These are phyloP conservation scores for Luscinia megarhynchos DNA, from an alignment of 2,797 vertebrate genomes.

Conservation along the genomic window DNA sequence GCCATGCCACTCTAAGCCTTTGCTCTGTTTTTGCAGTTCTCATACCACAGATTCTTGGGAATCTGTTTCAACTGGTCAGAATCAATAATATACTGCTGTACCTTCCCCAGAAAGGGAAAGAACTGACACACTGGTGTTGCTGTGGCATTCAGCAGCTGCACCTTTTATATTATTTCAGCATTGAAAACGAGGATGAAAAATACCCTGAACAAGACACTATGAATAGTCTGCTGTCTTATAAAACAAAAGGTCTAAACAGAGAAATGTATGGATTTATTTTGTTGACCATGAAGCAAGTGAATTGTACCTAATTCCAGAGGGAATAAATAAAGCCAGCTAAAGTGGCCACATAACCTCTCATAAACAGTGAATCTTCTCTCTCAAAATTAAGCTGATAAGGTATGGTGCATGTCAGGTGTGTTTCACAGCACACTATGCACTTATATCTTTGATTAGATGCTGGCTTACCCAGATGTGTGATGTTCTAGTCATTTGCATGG, in stretches of 20 bases:
- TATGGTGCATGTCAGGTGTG: background rate
- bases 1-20: background rate
- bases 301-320: background rate
- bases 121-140: background rate
- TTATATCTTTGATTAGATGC: background rate
- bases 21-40: background rate
- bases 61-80: background rate
- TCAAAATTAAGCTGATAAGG: background rate
- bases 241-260: background rate
- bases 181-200: background rate
- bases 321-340: background rate
- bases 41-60: background rate
- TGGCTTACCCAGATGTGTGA: background rate
- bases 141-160: background rate
- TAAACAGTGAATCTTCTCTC: background rate
- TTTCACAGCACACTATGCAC: background rate
- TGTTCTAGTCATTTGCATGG: background rate
- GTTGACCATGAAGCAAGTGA: background rate
- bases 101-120: background rate
- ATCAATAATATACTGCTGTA: background rate
- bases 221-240: background rate
- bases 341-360: background rate
- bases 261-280: background rate
- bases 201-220: background rate
- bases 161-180: background rate